Evolutionary conservation across 2,797 vertebrate genomes (phyloP), one percentile per base, ranked within the genome.

Genomic region (Austrolebias charrua): DNA sequence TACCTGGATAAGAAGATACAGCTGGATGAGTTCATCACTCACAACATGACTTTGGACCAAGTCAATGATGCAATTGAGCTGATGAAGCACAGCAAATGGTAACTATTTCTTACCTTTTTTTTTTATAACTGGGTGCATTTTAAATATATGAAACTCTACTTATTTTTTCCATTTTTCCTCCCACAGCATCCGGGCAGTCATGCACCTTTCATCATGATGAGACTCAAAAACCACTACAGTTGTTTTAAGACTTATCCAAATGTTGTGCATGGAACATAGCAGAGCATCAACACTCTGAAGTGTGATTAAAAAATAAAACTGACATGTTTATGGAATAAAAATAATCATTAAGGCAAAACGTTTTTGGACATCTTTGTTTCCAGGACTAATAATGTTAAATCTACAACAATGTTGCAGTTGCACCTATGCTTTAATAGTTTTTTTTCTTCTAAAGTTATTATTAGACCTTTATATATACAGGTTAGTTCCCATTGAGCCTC

Each of bases 1-100:
- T 95, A 94, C 82, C 82, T 96, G 90, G 87, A 88, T 40, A 93
- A 94, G 61, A 96, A 91, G 70, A 66, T 97, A 77, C 92, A 89
- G 83, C 44, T 96, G 78, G 94, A 96, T 53, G 92, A 94, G 60
- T 92, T 95, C 81, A 94, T 96, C 79, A 96, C 93, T 8, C 93
- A 96, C 66, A 91, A 76, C 4, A 88, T 96, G 86, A 84, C 83
- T 62, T 89, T 95, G 71, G 77, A 89, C 20, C 84, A 93, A 58
- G 85, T 96, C 82, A 95, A 92, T 12, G 92, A 97, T 49, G 94
- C 92, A 56, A 93, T 95, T 80, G 90, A 95, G 5, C 84, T 96
- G 67, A 92, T 98, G 86, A 91, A 91, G 61, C 71, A 82, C 6
- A 91, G 94, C 13, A 80, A 93, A 82, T 94, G 95, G 95, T 95